Evolutionary conservation across 2,888 invertebrate species (phyloP), one percentile per base, ranked within the genome.

Genomic region (Danaus chrysippus): DNA sequence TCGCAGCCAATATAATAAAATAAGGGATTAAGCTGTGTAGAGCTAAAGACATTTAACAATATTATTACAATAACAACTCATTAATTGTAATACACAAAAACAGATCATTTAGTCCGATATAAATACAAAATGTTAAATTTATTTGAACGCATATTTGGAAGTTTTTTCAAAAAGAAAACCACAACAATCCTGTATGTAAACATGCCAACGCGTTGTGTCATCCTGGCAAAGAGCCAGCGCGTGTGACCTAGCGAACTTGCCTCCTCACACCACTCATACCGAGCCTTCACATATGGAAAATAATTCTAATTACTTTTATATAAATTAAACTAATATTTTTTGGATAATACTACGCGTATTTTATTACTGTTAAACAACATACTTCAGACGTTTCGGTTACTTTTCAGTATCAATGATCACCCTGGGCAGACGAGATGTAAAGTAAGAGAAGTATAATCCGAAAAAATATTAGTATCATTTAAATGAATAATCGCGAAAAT

Each of bases 171-270:
- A 70, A 34, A 34, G 23, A 34, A 68, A 72, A 78, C 72, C 80
- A 82, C 82, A 84, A 83, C 83, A 82, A 79, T 73, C 76, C 74
- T 70, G 72, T 77, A 77, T 79, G 86, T 89, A 89, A 89, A 90
- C 88, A 84, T 87, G 77, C 87, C 87, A 75, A 66, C 64, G 69
- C 68, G 80, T 79, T 88, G 88, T 87, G 86, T 89, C 89, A 89
- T 71, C 66, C 77, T 88, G 88, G 89, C 84, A 11, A 0, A 0
- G 8, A 56, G 85, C 89, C 89, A 89, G 73, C 68, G 59, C 70
- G 78, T 76, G 77, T 85, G 87, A 88, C 87, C 89, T 85, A 85
- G 83, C 82, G 79, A 82, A 81, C 80, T 82, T 80, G 81, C 77
- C 71, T 68, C 64, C 57, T 64, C 64, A 46, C 60, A 55, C 67